Evolutionary conservation across 2,113 vertebrate genomes (phyloP), one percentile per base, ranked within the genome.

Genomic region (Lontra canadensis): DNA sequence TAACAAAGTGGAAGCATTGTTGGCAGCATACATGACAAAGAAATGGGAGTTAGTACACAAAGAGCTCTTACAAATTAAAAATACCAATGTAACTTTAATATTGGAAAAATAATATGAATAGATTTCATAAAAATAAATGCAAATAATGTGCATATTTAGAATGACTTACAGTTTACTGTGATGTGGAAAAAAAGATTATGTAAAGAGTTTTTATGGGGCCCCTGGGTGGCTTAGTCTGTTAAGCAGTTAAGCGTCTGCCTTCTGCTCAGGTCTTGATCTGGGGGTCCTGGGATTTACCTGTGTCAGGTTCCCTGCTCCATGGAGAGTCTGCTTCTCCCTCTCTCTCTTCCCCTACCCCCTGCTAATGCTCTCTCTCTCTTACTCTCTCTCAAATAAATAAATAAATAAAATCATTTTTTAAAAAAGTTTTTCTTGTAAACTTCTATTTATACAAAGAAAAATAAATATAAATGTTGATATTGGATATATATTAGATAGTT

Each of bases 41-140:
- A 92, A 91, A 76, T 73, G 31, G 6, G 12, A 12, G 59, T 76
- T 88, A 39, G 52, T n/a, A 69, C n/a, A 47, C 42, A n/a, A 95
- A 95, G 34, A 90, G 17, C 18, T 85, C 73, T 31, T 88, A 85
- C 23, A 71, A 88, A 52, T 76, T 90, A 90, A 92, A 96, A 85
- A 4, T 25, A 31, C 13, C 42, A 65, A 59, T 20, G 74, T 74
- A 84, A 82, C 49, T 88, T 93, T 78, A 36, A 81, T 91, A 80
- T 12, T 93, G 25, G 26, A 80, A 94, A 92, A 82, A 42, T 67
- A 59, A 34, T 85, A n/a, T n/a, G 29, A 92, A 85, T 80, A 73
- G 21, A 57, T 4, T 39, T 87, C 25, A 79, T 42, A 88, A 87
- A 96, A 78, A 71, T 69, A 55, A 96, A 79, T 78, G 21, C 26